Percentiles rank a stretch among this genome's conserved stretches.
These are phyloP conservation scores for Channa maculata DNA, from an alignment of 2,113 vertebrate genomes.

Conservation along the genomic window DNA sequence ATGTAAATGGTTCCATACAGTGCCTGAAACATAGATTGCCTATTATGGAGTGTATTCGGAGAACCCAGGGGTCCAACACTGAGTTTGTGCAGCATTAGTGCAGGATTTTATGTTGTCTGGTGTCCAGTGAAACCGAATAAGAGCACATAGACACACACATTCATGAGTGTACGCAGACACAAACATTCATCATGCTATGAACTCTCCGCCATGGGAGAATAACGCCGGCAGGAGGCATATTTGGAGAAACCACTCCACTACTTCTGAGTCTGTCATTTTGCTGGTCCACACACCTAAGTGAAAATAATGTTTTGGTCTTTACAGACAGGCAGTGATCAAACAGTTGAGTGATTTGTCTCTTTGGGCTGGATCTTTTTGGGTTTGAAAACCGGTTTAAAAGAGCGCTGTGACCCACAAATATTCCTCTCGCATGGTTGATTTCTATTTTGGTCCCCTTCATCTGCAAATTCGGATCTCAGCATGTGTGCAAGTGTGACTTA, in stretches of 20 bases:
- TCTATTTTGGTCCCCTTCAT: conserved; percentile 74
- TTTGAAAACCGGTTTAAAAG: conserved; percentile 38
- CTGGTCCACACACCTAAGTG: conserved; percentile 20
- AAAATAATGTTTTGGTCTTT: conserved; percentile 51
- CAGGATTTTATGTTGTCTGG: conserved; percentile 50
- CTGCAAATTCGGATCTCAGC: conserved; percentile 59
- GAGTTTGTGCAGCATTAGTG: conserved; percentile 68
- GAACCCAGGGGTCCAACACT: conserved; percentile 57
- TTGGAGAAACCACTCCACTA: conserved; percentile 33
- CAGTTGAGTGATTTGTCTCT: conserved; percentile 44
- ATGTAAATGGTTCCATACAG: conserved; percentile 53
- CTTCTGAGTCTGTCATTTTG: conserved; percentile 45
- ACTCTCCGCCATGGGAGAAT: conserved; percentile 31
- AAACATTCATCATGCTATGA: conserved; percentile 59
- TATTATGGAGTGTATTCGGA: conserved; percentile 70
- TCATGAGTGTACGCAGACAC: conserved; percentile 12
- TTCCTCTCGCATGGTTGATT: conserved; percentile 57
- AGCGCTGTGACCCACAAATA: conserved; percentile 62
- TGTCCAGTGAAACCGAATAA: conserved; percentile 36
- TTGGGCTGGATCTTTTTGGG: conserved; percentile 27
- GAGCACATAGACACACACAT: background rate
- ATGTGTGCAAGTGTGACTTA: conserved; percentile 57
- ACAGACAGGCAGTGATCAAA: conserved; percentile 56
- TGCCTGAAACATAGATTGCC: conserved; percentile 58
- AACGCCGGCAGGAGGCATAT: conserved; percentile 41